Base-by-base conservation (phyloP, 2,797 vertebrate genomes). In the Chaetodon trifasciatus region DNA sequence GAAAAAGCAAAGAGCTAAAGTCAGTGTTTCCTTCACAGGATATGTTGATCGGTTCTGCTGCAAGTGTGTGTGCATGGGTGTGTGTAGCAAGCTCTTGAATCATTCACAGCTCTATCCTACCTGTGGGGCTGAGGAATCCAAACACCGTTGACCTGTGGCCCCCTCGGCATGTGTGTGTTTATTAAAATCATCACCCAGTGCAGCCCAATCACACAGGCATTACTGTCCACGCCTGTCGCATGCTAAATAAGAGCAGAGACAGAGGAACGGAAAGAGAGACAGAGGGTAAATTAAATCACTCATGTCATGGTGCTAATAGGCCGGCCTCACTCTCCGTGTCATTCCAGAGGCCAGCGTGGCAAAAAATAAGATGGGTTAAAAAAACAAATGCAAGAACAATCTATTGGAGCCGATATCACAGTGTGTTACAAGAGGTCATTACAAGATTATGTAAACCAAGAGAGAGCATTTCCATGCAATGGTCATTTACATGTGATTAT, bases 231-330 rank as follows among this genome's bases (percentile, higher is more conserved):
- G 91, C 89, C 89, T 83, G 85, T 81, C 39, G 93, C 94, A 95
- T 95, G 93, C 91, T 93, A 94, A 96, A 92, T 84, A 92, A 88
- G 85, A 86, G 64, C 61, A 72, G 81, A 80, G 71, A 78, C 32
- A 74, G 71, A 78, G 44, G 53, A 62, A 78, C 49, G 70, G 23
- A 73, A 69, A 76, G 75, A 65, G 76, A 82, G 82, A 81, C 21
- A 23, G 85, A 82, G 78, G 70, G 76, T 79, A 94, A 95, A 96
- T 94, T 89, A 93, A 95, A 95, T 96, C 93, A 94, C 90, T 94
- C 90, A 89, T 95, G 94, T 95, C 95, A 94, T 76, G 76, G 86
- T 91, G 92, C 94, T 96, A 95, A 96, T 95, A 94, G 94, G 91
- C 89, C 92, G 76, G 90, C 86, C 79, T 89, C 91, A 87, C 89